These are phyloP conservation scores for Streblospio benedicti DNA, from an alignment of 1,140 invertebrate genomes.

Conservation along the genomic window DNA sequence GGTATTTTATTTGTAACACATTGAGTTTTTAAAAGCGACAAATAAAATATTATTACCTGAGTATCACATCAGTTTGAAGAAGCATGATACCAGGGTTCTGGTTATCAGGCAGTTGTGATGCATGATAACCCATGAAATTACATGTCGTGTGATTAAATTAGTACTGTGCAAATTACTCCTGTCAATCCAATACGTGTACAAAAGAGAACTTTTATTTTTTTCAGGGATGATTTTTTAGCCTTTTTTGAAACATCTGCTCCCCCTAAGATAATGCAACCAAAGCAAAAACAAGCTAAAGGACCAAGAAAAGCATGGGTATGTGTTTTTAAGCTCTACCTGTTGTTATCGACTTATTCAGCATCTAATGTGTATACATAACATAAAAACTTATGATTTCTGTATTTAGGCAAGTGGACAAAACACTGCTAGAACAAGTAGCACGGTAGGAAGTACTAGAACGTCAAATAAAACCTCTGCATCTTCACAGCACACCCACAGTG, in stretches of 20 bases:
- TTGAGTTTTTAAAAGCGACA: too few relatives aligned
- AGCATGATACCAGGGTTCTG: too few relatives aligned
- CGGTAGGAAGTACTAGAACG: neutral
- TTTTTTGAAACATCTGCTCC: slow-evolving; percentile 38
- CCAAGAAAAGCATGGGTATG: slow-evolving; percentile 3
- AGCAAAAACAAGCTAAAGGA: neutral
- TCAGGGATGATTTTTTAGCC: slow-evolving; percentile 37
- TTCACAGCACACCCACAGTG: too few relatives aligned
- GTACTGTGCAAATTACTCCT: neutral
- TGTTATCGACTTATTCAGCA: neutral
- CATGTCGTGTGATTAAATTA: neutral
- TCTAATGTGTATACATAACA: neutral
- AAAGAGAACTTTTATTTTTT: slow-evolving; percentile 30
- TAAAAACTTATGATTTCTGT: neutral
- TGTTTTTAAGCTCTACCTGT: neutral
- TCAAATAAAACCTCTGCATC: too few relatives aligned
- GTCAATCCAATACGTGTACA: neutral
- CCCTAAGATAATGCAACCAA: slow-evolving; percentile 32
- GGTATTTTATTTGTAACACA: too few relatives aligned
- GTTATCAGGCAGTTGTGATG: neutral
- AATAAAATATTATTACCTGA: too few relatives aligned
- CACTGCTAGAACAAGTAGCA: neutral
- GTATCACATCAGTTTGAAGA: too few relatives aligned
- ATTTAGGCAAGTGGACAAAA: neutral
- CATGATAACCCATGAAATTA: neutral